A percentile compares a stretch with the other conserved stretches of the same genome.
phyloP scores from a whole-genome alignment of 2,888 invertebrate genomes.

The Heliconius cydno region DNA sequence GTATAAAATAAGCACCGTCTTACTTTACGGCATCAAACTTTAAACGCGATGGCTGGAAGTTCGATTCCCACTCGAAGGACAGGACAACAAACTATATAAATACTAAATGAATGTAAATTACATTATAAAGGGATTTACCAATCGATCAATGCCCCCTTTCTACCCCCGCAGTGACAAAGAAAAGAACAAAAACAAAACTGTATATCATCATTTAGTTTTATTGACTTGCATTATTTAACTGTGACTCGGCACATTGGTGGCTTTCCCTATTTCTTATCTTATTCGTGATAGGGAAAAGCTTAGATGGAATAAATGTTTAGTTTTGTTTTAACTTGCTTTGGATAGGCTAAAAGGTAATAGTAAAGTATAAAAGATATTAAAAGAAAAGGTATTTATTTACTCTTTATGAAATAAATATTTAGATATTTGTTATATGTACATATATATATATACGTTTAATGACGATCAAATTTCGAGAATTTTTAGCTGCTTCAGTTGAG shows the following conservation, averaged over 20 bases:
- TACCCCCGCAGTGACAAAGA: not conserved
- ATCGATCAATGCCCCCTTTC: not conserved
- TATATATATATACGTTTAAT: too few relatives aligned
- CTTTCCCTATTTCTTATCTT: not conserved
- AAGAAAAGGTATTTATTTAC: too few relatives aligned
- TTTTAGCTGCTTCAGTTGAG: not conserved
- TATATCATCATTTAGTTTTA: not conserved
- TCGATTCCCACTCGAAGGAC: not conserved
- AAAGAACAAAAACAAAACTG: not conserved
- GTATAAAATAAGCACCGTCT: too few relatives aligned
- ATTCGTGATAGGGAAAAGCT: not conserved
- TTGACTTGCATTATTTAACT: not conserved
- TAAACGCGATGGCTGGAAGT: too few relatives aligned
- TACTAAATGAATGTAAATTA: not conserved
- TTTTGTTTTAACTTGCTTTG: not conserved
- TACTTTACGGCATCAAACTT: too few relatives aligned
- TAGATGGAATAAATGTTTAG: not conserved
- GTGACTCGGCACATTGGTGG: not conserved
- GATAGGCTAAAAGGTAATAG: not conserved
- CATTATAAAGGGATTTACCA: not conserved
- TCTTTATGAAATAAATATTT: not conserved
- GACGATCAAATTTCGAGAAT: not conserved
- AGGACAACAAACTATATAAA: not conserved
- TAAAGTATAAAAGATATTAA: too few relatives aligned
- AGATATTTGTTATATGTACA: not conserved